Percentiles rank a stretch among this genome's conserved stretches.
These are phyloP conservation scores for Mixornis gularis DNA, from an alignment of 2,113 vertebrate species.

Conservation along the genomic window DNA sequence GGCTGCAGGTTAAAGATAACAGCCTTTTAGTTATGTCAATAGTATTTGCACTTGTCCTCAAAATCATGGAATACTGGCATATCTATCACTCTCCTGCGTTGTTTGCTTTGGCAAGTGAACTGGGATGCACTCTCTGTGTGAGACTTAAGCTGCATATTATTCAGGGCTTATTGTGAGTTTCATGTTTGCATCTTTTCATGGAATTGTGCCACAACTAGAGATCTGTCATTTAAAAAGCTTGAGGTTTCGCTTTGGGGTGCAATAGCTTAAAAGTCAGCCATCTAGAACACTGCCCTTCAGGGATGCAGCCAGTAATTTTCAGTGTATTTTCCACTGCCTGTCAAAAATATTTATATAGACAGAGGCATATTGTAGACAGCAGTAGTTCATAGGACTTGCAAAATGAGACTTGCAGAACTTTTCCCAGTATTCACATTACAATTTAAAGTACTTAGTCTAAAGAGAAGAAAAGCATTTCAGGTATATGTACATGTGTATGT, in stretches of 20 bases:
- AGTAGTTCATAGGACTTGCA: background rate
- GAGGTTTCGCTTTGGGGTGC: background rate
- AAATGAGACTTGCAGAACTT: background rate
- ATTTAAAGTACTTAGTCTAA: background rate
- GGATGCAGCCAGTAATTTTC: background rate
- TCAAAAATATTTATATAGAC: background rate
- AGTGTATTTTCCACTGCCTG: background rate
- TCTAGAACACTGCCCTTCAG: fast-evolving
- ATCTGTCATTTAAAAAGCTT: background rate
- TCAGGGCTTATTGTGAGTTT: background rate
- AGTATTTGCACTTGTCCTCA: background rate
- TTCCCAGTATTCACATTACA: background rate
- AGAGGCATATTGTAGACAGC: background rate
- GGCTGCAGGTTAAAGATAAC: background rate
- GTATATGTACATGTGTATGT: too few species aligned
- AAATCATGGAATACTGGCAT: background rate
- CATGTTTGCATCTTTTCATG: background rate
- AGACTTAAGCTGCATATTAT: background rate
- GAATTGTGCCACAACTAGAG: background rate
- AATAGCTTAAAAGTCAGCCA: background rate
- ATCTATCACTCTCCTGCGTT: background rate
- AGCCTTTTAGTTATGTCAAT: background rate
- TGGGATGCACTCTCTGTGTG: background rate
- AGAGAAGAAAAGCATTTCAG: background rate
- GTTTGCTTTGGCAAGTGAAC: background rate